These are phyloP conservation scores for Ailuropoda melanoleuca DNA, from an alignment of 2,113 vertebrate genomes.

Conservation along the genomic window DNA sequence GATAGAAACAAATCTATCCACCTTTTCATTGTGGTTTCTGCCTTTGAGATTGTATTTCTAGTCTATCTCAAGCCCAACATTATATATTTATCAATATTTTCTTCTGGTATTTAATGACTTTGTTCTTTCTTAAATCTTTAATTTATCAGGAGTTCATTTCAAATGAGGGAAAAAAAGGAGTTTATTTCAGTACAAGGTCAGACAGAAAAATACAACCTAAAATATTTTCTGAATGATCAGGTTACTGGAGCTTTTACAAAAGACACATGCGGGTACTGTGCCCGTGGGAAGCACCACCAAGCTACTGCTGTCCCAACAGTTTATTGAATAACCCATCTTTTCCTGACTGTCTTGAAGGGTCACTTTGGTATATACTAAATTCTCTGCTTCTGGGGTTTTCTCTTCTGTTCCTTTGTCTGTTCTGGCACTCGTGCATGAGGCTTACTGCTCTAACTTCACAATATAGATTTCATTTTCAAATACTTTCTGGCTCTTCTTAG, in stretches of 20 bases:
- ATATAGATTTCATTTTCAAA: slow-evolving; percentile 8
- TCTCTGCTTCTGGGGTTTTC: not conserved
- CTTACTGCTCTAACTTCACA: not conserved
- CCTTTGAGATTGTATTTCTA: not conserved
- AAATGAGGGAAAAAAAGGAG: not conserved
- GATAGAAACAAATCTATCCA: not conserved
- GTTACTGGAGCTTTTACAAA: not conserved
- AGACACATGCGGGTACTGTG: not conserved
- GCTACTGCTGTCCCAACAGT: not conserved
- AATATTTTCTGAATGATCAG: not conserved
- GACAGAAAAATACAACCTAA: not conserved
- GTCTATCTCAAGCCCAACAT: not conserved
- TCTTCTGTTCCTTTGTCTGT: not conserved
- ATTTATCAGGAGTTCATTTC: not conserved
- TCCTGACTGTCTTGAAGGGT: not conserved
- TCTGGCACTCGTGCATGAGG: not conserved
- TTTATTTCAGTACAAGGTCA: not conserved
- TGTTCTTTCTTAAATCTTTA: slow-evolving; percentile 19
- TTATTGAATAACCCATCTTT: not conserved
- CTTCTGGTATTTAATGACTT: not conserved
- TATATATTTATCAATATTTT: slow-evolving; percentile 20
- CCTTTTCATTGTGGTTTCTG: not conserved
- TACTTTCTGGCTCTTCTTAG: not conserved
- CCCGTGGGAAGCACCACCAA: not conserved
- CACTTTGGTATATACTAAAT: not conserved